phyloP scores from a whole-genome alignment of 1,140 invertebrate species.

The Solenopsis invicta region DNA sequence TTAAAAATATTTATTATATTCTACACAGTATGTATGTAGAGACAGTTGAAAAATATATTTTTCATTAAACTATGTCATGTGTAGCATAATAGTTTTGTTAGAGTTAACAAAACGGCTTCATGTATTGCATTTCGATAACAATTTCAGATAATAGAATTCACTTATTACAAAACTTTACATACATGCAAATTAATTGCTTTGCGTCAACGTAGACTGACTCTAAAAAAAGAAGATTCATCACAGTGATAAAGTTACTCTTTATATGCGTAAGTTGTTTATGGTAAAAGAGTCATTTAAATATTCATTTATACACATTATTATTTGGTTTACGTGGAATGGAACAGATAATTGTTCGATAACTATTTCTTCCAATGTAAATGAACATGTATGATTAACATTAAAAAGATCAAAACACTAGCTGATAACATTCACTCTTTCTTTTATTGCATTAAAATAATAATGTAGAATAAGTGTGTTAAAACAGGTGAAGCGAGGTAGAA shows the following conservation, averaged over 20 bases:
- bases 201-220: not conserved
- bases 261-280: not conserved
- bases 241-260: slow-evolving; percentile 3
- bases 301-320: not conserved
- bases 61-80: not conserved
- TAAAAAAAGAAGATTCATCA: not conserved
- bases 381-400: slow-evolving; percentile 8
- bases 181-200: not conserved
- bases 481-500: slow-evolving; percentile 30
- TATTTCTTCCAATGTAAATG: not conserved
- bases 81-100: not conserved
- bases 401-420: not conserved
- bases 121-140: not conserved
- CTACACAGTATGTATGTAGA: not conserved
- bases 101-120: not conserved
- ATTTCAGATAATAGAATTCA: not conserved
- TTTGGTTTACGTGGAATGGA: not conserved
- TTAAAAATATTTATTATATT: slow-evolving; percentile 33
- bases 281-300: slow-evolving; percentile 3
- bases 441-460: slow-evolving; percentile 10
- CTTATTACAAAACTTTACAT: not conserved
- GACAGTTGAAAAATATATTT: slow-evolving; percentile 42
- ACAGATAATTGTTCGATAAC: not conserved
- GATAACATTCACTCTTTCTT: not conserved
- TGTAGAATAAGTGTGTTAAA: not conserved